Evolutionary conservation across 2,888 invertebrate genomes (phyloP).

Genomic region (Pollenia griseotomentosa): DNA sequence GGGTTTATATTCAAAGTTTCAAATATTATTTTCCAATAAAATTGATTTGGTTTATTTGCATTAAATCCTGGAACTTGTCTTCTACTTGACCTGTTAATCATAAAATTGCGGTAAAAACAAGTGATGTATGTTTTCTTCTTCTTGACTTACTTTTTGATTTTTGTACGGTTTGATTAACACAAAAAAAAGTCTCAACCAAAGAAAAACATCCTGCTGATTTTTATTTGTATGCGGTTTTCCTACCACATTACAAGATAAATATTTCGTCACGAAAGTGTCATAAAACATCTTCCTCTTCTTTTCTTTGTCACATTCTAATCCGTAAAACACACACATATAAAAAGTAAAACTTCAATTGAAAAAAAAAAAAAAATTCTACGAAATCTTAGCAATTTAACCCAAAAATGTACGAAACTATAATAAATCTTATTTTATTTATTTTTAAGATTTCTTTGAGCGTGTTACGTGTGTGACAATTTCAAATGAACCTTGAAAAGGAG

Average conservation of each 20-base stretch:
- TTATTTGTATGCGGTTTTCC: slow-evolving; percentile 47
- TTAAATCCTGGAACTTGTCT: neutral
- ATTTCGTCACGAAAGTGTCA: slow-evolving; percentile 58
- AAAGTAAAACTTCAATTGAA: neutral
- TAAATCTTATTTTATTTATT: neutral
- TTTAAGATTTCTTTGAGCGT: neutral
- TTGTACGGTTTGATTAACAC: neutral
- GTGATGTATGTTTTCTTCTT: neutral
- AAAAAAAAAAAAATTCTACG: slow-evolving; percentile 2
- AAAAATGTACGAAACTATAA: slow-evolving; percentile 6
- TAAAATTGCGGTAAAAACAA: slow-evolving; percentile 17
- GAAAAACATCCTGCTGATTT: slow-evolving; percentile 24
- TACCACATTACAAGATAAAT: slow-evolving; percentile 45
- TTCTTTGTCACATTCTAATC: neutral
- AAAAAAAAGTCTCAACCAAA: neutral
- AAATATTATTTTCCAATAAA: neutral
- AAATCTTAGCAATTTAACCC: slow-evolving; percentile 14
- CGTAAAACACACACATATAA: neutral
- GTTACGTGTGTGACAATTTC: slow-evolving; percentile 15
- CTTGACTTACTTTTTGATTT: slow-evolving; percentile 5
- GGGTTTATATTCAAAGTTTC: too few relatives aligned
- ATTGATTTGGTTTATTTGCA: neutral
- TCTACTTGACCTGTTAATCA: slow-evolving; percentile 4
- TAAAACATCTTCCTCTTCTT: slow-evolving; percentile 39
- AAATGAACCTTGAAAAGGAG: neutral